Conservation (phyloP, 2,113 vertebrate genomes). For the Rhea americana region DNA sequence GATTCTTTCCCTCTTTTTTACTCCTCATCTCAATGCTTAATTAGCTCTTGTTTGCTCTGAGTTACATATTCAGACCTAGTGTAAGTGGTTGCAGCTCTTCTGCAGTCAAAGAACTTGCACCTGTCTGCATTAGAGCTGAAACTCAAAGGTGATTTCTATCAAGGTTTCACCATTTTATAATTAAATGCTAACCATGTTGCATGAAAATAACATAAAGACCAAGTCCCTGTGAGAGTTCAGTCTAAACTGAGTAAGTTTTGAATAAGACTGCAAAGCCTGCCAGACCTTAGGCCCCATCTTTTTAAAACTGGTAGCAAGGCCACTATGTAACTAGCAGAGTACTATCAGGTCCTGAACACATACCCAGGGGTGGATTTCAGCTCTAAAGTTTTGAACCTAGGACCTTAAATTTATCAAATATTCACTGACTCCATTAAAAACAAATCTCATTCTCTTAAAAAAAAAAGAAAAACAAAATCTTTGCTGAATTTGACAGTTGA, state of each 20-base stretch:
- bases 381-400: background rate
- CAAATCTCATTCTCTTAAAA: background rate
- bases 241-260: background rate
- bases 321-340: background rate
- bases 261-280: background rate
- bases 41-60: background rate
- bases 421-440: background rate
- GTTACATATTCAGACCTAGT: background rate
- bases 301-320: background rate
- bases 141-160: background rate
- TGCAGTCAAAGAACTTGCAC: accelerated
- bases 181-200: background rate
- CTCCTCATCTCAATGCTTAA: background rate
- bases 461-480: background rate
- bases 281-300: background rate
- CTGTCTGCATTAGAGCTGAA: background rate
- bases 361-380: background rate
- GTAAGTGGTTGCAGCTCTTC: background rate
- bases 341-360: accelerated
- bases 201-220: background rate
- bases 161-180: background rate
- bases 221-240: background rate
- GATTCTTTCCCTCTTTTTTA: background rate
- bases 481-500: background rate
- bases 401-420: background rate